Percentiles rank a stretch among this genome's conserved stretches.
Evolutionary conservation across 2,113 vertebrate species (phyloP).

Genomic region (Lampris incognitus): DNA sequence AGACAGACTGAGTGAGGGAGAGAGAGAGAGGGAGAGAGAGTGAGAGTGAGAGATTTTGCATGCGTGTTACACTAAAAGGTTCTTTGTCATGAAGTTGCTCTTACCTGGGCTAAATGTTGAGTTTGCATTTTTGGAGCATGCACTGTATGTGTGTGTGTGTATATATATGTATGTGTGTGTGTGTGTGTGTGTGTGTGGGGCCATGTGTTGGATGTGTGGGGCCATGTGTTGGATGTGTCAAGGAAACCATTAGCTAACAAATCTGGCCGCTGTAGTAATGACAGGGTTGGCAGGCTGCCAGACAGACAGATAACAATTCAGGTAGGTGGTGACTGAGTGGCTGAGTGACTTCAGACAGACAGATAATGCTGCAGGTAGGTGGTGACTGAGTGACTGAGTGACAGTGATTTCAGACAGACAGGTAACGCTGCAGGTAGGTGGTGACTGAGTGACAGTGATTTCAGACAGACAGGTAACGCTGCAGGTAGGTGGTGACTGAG

Average conservation of each 20-base stretch:
- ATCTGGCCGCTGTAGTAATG: slow-evolving; percentile 66
- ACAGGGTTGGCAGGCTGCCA: slow-evolving; percentile 70
- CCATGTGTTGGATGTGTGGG: slow-evolving; percentile 9
- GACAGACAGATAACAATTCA: slow-evolving; percentile 72
- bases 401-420: slow-evolving; percentile 4
- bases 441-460: slow-evolving; percentile 13
- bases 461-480: slow-evolving; percentile 73
- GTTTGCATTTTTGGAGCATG: slow-evolving; percentile 44
- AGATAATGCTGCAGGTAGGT: too few relatives aligned
- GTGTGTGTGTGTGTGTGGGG: not conserved
- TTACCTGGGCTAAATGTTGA: slow-evolving; percentile 62
- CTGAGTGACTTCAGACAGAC: too few relatives aligned
- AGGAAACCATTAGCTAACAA: slow-evolving; percentile 67
- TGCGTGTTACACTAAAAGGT: slow-evolving; percentile 29
- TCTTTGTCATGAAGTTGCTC: slow-evolving; percentile 56
- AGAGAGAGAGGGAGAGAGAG: not conserved
- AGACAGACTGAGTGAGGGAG: slow-evolving; percentile 20
- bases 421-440: slow-evolving; percentile 65
- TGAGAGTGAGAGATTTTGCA: slow-evolving; percentile 24
- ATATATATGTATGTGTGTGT: not conserved
- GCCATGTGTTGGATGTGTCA: slow-evolving; percentile 12
- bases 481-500: slow-evolving; percentile 57
- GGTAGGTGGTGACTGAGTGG: slow-evolving; percentile 59
- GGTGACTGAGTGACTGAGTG: too few relatives aligned
- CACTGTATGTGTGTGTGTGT: slow-evolving; percentile 22